Evolutionary conservation across 92 coral and sea anemone species (phyloP).

Genomic region (Palythoa grandis): DNA sequence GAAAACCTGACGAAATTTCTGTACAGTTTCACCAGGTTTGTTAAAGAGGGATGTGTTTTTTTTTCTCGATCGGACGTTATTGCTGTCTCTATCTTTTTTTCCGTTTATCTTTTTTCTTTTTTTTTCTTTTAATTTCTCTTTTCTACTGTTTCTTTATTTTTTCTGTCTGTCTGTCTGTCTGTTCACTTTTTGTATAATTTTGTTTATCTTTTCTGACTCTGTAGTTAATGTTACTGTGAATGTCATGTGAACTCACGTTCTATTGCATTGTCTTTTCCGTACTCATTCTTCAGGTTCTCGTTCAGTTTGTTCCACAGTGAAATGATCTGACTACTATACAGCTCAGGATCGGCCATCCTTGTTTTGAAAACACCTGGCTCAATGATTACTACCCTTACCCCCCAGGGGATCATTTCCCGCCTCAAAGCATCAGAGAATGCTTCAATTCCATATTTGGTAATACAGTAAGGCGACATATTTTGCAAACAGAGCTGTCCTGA

Average conservation of each 20-base stretch:
- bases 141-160: not conserved
- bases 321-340: constrained; percentile 36
- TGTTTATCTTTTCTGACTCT: not conserved
- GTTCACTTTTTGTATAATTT: too few species aligned
- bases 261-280: constrained; percentile 44
- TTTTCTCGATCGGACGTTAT: not conserved
- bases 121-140: not conserved
- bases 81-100: not conserved
- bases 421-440: constrained; percentile 67
- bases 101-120: not conserved
- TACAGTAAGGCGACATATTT: constrained; percentile 52
- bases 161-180: not conserved
- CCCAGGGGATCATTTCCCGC: constrained; percentile 57
- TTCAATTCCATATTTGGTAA: constrained; percentile 63
- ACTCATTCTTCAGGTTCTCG: constrained; percentile 39
- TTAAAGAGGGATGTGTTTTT: not conserved
- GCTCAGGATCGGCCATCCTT: constrained; percentile 39
- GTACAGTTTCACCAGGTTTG: not conserved
- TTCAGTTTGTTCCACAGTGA: constrained; percentile 46
- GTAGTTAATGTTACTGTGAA: not conserved
- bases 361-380: constrained; percentile 66
- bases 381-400: constrained; percentile 39
- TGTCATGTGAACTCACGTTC: constrained; percentile 4
- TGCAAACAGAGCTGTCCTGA: constrained; percentile 36
- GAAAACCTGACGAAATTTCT: not conserved